A percentile compares a stretch with the other conserved stretches of the same genome.
phyloP scores from a whole-genome alignment of 1,140 invertebrate species.

The Drosophila orosa region DNA sequence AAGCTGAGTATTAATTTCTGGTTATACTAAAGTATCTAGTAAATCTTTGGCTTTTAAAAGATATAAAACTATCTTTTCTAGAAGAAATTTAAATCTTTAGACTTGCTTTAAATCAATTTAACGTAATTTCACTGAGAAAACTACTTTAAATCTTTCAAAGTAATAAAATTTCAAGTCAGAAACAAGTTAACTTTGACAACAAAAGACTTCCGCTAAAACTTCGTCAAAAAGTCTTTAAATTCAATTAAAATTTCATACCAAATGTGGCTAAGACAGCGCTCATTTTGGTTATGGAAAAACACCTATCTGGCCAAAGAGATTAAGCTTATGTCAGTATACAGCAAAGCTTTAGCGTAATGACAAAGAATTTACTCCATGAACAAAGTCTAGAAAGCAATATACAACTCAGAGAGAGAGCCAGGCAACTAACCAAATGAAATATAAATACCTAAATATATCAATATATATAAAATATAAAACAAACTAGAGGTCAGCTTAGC shows the following conservation, averaged over 20 bases:
- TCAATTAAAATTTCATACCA: conserved; percentile 8
- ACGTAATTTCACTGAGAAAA: neutral
- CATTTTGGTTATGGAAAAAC: conserved; percentile 1
- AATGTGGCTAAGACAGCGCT: conserved; percentile 5
- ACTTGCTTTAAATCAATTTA: neutral
- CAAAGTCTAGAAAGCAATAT: conserved; percentile 51
- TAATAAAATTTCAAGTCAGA: neutral
- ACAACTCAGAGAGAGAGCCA: conserved; percentile 28
- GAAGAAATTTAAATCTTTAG: no score
- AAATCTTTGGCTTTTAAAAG: neutral
- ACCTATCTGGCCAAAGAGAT: conserved; percentile 10
- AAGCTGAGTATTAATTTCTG: no score
- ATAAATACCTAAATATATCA: neutral
- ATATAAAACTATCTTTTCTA: neutral
- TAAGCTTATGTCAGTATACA: conserved; percentile 17
- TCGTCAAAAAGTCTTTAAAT: neutral
- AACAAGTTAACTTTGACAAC: neutral
- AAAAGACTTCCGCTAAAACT: neutral
- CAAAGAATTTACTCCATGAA: conserved; percentile 51
- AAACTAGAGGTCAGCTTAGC: conserved; percentile 14
- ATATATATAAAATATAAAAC: neutral
- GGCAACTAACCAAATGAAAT: conserved; percentile 26
- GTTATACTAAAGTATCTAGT: no score
- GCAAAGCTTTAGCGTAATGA: conserved; percentile 16
- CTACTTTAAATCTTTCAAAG: neutral